Conservation (phyloP, 1,140 invertebrate species). For the Pollicipes pollicipes region DNA sequence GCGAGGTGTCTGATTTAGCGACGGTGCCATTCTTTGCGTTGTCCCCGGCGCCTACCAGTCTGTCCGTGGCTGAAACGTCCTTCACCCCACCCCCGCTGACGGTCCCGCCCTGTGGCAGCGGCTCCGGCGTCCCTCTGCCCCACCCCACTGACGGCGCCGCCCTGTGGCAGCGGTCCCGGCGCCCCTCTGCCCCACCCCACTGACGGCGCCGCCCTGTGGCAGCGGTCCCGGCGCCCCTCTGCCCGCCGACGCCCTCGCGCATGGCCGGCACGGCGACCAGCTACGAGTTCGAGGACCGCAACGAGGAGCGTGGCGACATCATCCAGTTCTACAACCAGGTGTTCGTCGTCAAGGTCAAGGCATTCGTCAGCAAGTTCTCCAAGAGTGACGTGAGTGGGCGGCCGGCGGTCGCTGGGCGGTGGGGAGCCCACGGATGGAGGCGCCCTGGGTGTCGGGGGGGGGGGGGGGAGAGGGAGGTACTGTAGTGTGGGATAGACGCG, state of each 20-base stretch:
- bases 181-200: background rate
- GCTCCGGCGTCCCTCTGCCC: background rate
- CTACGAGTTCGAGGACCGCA: conserved; percentile 36
- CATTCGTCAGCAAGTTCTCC: conserved; percentile 52
- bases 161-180: background rate
- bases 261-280: conserved; percentile 38
- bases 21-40: too few species aligned
- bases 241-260: conserved; percentile 32
- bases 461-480: too few species aligned
- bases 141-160: too few species aligned
- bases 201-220: too few species aligned
- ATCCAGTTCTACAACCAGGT: conserved; percentile 81
- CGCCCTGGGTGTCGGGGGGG: background rate
- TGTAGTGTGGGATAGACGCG: too few species aligned
- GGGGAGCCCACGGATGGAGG: background rate
- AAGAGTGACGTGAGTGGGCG: background rate
- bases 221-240: background rate
- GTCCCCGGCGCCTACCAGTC: background rate
- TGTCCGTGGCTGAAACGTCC: too few species aligned
- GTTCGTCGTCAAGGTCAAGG: conserved; percentile 37
- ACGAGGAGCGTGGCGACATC: conserved; percentile 53
- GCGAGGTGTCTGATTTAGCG: too few species aligned
- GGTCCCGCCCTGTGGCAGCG: background rate
- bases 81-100: background rate
- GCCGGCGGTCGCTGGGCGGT: too few species aligned